phyloP scores from a whole-genome alignment of 2,888 invertebrate species.

The Aporophyla nigra region DNA sequence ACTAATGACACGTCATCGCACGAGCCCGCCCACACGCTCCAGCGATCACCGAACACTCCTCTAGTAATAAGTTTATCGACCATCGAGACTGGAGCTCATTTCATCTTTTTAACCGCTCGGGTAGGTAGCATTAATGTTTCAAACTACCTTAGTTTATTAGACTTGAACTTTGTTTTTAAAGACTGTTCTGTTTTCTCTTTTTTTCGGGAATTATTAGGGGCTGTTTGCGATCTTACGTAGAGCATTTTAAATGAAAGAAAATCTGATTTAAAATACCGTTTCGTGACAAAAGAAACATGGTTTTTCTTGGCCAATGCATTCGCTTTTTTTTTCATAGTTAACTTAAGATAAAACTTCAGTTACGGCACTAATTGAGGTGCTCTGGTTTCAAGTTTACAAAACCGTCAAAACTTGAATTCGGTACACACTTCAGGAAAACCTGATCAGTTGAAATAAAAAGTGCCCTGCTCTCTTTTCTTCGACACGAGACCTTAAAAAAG shows the following conservation, averaged over 20 bases:
- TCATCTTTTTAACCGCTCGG: conserved; percentile 68
- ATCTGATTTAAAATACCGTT: background rate
- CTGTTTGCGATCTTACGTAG: background rate
- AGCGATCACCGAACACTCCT: conserved; percentile 80
- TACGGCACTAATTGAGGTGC: conserved; percentile 13
- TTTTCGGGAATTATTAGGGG: conserved; percentile 5
- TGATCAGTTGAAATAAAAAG: conserved; percentile 40
- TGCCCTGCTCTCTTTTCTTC: conserved; percentile 3
- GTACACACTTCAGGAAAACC: conserved; percentile 37
- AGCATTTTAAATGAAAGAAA: background rate
- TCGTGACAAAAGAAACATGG: background rate
- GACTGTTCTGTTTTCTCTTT: conserved; percentile 18
- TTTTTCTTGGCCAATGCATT: background rate
- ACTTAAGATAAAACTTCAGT: conserved; percentile 21
- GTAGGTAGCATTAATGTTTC: conserved; percentile 66
- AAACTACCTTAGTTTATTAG: conserved; percentile 58
- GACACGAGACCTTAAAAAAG: conserved; percentile 38
- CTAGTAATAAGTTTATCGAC: conserved; percentile 84
- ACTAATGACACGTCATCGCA: conserved; percentile 82
- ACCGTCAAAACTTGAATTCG: conserved; percentile 44
- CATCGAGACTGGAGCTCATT: conserved; percentile 73
- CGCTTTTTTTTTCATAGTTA: background rate
- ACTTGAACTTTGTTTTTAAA: conserved; percentile 51
- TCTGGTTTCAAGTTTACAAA: conserved; percentile 35
- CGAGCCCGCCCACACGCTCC: conserved; percentile 78